Evolutionary conservation across 2,113 vertebrate genomes (phyloP).

Genomic region (Alligator mississippiensis): DNA sequence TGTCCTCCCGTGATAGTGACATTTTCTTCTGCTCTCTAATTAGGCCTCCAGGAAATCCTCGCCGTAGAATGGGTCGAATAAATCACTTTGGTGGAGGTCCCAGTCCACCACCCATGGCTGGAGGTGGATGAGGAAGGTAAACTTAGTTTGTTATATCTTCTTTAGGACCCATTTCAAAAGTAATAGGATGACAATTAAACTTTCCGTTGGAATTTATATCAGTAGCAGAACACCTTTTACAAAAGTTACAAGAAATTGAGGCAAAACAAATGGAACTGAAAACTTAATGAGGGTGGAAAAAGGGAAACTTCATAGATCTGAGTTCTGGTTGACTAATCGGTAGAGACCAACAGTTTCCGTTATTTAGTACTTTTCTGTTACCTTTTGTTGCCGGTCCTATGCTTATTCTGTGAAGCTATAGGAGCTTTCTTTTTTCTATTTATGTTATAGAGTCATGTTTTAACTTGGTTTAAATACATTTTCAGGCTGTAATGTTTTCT

Average conservation of each 20-base stretch:
- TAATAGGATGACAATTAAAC: not conserved
- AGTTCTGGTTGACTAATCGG: not conserved
- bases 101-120: slow-evolving; percentile 93
- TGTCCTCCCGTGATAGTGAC: too few relatives aligned
- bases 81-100: slow-evolving; percentile 88
- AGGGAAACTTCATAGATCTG: not conserved
- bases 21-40: not conserved
- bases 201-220: not conserved
- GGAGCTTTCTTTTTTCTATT: not conserved
- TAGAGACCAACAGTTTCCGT: not conserved
- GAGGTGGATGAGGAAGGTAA: slow-evolving; percentile 99
- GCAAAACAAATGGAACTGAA: not conserved
- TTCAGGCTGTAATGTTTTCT: not conserved
- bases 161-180: slow-evolving; percentile 15
- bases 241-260: not conserved
- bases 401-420: not conserved
- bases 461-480: not conserved
- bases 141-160: not conserved
- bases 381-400: not conserved
- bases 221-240: not conserved
- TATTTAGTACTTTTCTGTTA: too few relatives aligned
- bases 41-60: slow-evolving; percentile 91
- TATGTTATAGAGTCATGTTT: not conserved
- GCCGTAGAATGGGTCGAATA: slow-evolving; percentile 92
- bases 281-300: not conserved